phyloP scores from a whole-genome alignment of 2,888 invertebrate genomes.

The Boloria selene region DNA sequence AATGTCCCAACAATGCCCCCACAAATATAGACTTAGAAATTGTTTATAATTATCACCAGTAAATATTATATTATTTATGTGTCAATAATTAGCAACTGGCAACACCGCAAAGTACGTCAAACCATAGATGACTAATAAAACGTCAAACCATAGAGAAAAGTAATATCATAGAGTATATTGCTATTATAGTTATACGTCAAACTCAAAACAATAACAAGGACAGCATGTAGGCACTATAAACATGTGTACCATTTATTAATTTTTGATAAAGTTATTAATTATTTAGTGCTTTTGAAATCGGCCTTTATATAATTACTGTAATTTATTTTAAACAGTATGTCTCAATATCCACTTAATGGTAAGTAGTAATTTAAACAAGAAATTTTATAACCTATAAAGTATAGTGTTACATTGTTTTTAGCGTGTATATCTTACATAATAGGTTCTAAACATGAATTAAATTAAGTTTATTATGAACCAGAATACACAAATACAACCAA shows the following conservation, averaged over 20 bases:
- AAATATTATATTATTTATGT: not conserved
- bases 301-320: not conserved
- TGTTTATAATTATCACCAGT: too few relatives aligned
- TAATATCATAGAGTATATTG: too few relatives aligned
- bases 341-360: conserved; percentile 70
- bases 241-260: not conserved
- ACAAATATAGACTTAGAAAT: too few relatives aligned
- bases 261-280: not conserved
- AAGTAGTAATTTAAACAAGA: conserved; percentile 43
- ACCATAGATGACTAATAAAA: too few relatives aligned
- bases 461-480: not conserved
- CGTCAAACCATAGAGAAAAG: too few relatives aligned
- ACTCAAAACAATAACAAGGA: conserved; percentile 11
- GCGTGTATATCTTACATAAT: not conserved
- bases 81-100: not conserved
- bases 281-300: not conserved
- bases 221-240: not conserved
- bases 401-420: not conserved
- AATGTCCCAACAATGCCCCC: too few relatives aligned
- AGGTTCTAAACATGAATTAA: too few relatives aligned
- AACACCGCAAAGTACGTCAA: not conserved
- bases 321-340: conserved; percentile 49
- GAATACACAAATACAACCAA: not conserved
- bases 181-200: too few relatives aligned
- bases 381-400: conserved; percentile 30